Base-by-base conservation (phyloP, 1,140 invertebrate genomes). In the Scylla paramamosain region DNA sequence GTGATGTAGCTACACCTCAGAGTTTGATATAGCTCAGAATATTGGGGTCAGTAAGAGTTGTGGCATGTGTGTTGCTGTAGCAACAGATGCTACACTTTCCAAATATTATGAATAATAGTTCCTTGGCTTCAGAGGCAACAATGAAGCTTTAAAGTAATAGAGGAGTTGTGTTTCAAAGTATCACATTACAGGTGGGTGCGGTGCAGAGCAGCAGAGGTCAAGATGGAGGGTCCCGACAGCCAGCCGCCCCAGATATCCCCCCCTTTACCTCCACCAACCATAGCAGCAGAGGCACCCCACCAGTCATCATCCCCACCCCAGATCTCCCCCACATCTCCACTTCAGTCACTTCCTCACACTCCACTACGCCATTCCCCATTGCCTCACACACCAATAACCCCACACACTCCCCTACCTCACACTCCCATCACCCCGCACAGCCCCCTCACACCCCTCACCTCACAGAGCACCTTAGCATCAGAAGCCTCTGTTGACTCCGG, bases 221-320 rank as follows among this genome's bases (percentile, higher is more conserved):
- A 95, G 94, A 95, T 95, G 94, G 94, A 95, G 94, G 94, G 90
- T 95, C 89, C 89, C 84, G 90, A 95, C 94, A 95, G 94, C 89
- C 94, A 91, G 94, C 94, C 90, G 77, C 90, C 94, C 90, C 94
- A 95, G 52, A 90, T 83, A 94, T 90, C 59, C 93, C 88, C 93
- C 32, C 90, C 94, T 91, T 83, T 95, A 31, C 89, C 90, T 29
- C 94, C 94, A 95, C 94, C 94, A 92, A 45, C 90, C 46, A 95
- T 95, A 95, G 94, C 67, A 92, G 90, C 89, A 95, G 90, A 91
- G 39, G 31, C 89, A 90, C 77, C 77, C 12, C 89, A 90, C 83
- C 94, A 46, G 67, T 67, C 94, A 86, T 84, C 94, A 29, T 88
- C 93, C 45, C 93, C 93, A 46, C 45, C 91, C 25, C 59, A 91